Evolutionary conservation across 2,888 invertebrate genomes (phyloP).

Genomic region (Oscheius onirici): DNA sequence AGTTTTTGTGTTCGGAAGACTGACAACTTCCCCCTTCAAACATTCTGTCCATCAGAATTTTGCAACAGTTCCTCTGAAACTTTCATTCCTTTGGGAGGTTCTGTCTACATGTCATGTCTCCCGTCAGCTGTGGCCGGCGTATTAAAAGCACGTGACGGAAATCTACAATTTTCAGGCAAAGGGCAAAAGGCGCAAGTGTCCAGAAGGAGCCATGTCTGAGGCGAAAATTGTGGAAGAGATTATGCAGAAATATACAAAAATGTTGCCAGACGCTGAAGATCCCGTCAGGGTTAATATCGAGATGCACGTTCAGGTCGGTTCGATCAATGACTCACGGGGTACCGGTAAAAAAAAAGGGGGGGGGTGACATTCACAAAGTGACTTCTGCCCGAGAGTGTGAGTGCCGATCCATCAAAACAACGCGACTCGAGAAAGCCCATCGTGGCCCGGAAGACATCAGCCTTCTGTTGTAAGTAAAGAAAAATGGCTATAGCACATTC

Average conservation of each 20-base stretch:
- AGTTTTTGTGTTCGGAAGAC: background rate
- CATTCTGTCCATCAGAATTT: conserved; percentile 1
- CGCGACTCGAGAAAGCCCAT: conserved; percentile 29
- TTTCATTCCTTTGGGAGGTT: background rate
- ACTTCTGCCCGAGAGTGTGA: conserved; percentile 25
- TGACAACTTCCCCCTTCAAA: conserved; percentile 21
- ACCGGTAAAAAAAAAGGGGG: conserved; percentile 12
- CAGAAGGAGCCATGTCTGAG: conserved; percentile 64
- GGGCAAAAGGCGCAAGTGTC: conserved; percentile 66
- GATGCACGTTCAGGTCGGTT: conserved; percentile 66
- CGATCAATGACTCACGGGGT: conserved; percentile 14
- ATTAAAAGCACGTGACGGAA: conserved; percentile 19
- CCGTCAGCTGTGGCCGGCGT: conserved; percentile 20
- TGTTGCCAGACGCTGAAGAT: conserved; percentile 70
- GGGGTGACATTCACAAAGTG: conserved; percentile 30
- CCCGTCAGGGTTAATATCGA: conserved; percentile 67
- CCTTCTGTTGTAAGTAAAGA: conserved; percentile 22
- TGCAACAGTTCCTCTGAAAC: background rate
- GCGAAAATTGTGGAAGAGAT: conserved; percentile 65
- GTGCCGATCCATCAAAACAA: conserved; percentile 33
- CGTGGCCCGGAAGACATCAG: conserved; percentile 17
- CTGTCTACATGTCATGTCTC: background rate
- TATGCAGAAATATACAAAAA: conserved; percentile 69
- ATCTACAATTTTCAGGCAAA: conserved; percentile 42
- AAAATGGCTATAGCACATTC: conserved; percentile 3